These are phyloP conservation scores for Eilema depressum DNA, from an alignment of 2,888 invertebrate species.

Conservation along the genomic window DNA sequence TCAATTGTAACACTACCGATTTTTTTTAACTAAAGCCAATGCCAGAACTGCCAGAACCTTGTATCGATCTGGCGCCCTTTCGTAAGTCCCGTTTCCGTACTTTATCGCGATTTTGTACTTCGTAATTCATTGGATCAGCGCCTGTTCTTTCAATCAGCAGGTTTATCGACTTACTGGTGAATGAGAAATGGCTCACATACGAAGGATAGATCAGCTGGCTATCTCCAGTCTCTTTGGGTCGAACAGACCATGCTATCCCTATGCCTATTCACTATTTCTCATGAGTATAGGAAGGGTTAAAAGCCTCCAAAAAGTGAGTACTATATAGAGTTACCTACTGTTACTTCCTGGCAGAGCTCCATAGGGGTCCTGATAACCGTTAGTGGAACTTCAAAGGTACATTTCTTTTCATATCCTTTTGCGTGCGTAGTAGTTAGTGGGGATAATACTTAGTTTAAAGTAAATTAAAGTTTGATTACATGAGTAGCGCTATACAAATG, in stretches of 20 bases:
- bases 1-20: neutral
- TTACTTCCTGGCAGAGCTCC: neutral
- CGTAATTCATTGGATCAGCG: too few relatives aligned
- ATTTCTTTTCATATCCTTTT: constrained; percentile 4
- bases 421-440: neutral
- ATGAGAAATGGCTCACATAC: neutral
- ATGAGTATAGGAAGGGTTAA: neutral
- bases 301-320: neutral
- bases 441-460: neutral
- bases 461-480: neutral
- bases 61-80: too few relatives aligned
- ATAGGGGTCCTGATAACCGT: neutral
- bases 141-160: too few relatives aligned
- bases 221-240: neutral
- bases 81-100: too few relatives aligned
- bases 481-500: neutral
- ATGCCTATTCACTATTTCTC: neutral
- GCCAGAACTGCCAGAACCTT: too few relatives aligned
- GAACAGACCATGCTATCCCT: neutral
- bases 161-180: neutral
- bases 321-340: neutral
- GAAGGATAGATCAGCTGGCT: neutral
- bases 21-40: too few relatives aligned
- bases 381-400: constrained; percentile 1
- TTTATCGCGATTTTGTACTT: too few relatives aligned